phyloP scores from a whole-genome alignment of 2,797 vertebrate species.

The Momotus momota region DNA sequence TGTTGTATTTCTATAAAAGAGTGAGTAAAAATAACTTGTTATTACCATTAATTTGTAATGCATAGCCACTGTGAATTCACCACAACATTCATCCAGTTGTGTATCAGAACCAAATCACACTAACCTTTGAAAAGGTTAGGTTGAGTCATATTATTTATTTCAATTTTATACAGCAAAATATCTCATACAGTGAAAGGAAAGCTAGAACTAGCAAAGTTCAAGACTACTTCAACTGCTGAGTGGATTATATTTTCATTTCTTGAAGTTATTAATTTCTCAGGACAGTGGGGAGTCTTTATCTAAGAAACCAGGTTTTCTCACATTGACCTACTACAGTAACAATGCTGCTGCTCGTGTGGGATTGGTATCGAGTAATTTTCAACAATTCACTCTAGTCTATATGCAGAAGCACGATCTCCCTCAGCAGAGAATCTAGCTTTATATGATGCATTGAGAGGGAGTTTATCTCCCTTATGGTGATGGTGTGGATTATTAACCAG shows the following conservation, averaged over 20 bases:
- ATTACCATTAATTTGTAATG: not conserved
- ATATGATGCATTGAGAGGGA: not conserved
- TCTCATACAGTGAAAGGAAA: not conserved
- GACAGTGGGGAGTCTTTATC: not conserved
- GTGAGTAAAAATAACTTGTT: not conserved
- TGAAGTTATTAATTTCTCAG: not conserved
- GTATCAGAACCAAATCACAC: not conserved
- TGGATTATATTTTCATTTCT: not conserved
- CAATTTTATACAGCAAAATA: not conserved
- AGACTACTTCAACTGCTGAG: not conserved
- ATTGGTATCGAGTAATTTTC: not conserved
- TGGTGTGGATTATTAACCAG: not conserved
- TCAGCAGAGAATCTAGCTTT: not conserved
- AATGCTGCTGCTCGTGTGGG: not conserved
- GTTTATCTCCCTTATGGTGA: not conserved
- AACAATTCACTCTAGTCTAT: not conserved
- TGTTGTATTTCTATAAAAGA: slow-evolving; percentile 3
- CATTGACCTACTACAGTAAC: not conserved
- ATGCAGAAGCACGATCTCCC: not conserved
- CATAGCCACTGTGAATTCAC: slow-evolving; percentile 36
- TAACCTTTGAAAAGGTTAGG: slow-evolving; percentile 32
- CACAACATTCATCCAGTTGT: not conserved
- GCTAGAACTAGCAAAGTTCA: not conserved
- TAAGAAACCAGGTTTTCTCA: not conserved
- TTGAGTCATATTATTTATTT: slow-evolving; percentile 26